phyloP scores from a whole-genome alignment of 2,888 invertebrate genomes.

The Trissolcus brochymenae region DNA sequence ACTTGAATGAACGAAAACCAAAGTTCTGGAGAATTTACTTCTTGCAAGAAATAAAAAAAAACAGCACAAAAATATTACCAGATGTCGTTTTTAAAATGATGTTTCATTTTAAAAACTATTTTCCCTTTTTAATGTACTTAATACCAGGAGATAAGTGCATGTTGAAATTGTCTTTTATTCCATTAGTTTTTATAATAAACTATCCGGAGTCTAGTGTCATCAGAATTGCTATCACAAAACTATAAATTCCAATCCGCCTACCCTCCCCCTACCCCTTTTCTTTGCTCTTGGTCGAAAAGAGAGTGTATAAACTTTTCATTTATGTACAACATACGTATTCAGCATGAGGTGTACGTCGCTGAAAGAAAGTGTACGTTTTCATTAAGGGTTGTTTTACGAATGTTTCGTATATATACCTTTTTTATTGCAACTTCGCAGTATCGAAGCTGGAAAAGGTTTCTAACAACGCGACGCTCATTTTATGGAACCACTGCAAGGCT shows the following conservation, averaged over 20 bases:
- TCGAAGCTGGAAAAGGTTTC: constrained; percentile 2
- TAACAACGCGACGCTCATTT: background rate
- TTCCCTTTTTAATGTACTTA: too few relatives aligned
- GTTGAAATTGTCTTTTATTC: constrained; percentile 9
- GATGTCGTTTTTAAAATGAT: too few relatives aligned
- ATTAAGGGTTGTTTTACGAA: constrained; percentile 40
- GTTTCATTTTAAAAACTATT: too few relatives aligned
- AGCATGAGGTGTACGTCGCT: constrained; percentile 48
- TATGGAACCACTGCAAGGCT: constrained; percentile 11
- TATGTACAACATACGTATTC: constrained; percentile 45
- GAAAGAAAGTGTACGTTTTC: constrained; percentile 38
- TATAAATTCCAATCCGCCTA: constrained; percentile 5
- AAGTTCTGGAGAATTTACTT: background rate
- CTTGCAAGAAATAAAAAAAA: too few relatives aligned
- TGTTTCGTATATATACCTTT: constrained; percentile 23
- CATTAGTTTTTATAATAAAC: constrained; percentile 4
- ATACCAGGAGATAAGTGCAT: constrained; percentile 7
- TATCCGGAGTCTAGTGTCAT: constrained; percentile 11
- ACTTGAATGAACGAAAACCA: constrained; percentile 11
- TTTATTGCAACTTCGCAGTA: constrained; percentile 2
- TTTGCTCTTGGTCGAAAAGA: constrained; percentile 28
- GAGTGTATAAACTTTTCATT: constrained; percentile 40
- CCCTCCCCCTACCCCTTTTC: constrained; percentile 1
- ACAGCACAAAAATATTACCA: too few relatives aligned
- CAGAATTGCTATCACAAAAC: constrained; percentile 30